These are phyloP conservation scores for Proisotoma minuta DNA, from an alignment of 2,888 invertebrate species.

Conservation along the genomic window DNA sequence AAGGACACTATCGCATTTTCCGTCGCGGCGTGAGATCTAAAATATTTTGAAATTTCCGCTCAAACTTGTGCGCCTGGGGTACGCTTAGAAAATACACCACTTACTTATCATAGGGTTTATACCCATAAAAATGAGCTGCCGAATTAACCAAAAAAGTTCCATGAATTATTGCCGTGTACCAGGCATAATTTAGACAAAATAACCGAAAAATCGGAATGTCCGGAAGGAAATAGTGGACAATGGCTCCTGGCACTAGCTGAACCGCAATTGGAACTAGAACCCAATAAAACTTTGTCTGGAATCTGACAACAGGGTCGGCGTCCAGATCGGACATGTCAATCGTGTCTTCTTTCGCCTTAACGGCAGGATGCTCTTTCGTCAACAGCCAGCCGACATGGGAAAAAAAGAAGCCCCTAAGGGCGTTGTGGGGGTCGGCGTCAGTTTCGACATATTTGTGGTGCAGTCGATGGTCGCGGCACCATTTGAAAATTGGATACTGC, in stretches of 20 bases:
- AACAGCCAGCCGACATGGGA: constrained; percentile 92
- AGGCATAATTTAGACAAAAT: background rate
- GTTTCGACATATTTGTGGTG: constrained; percentile 92
- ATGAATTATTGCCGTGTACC: constrained; percentile 79
- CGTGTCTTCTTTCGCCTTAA: constrained; percentile 75
- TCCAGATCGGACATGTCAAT: constrained; percentile 78
- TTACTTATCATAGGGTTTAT: constrained; percentile 64
- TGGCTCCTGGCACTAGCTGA: constrained; percentile 54
- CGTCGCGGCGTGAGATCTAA: background rate
- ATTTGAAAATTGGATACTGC: background rate
- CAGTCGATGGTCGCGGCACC: constrained; percentile 49
- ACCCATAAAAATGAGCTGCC: constrained; percentile 82
- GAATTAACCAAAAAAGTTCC: constrained; percentile 90
- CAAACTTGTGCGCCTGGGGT: too few species aligned
- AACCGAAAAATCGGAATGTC: constrained; percentile 49
- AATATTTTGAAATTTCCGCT: too few species aligned
- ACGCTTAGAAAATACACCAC: too few species aligned
- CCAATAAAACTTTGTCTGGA: constrained; percentile 70
- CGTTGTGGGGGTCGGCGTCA: constrained; percentile 89
- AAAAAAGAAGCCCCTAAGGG: constrained; percentile 89
- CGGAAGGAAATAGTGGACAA: background rate
- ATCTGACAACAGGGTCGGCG: constrained; percentile 71
- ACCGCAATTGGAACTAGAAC: background rate
- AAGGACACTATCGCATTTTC: constrained; percentile 9
- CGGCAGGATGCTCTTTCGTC: constrained; percentile 82